Base-by-base conservation (phyloP, 1,140 invertebrate genomes). In the Drosophila ironensis region DNA sequence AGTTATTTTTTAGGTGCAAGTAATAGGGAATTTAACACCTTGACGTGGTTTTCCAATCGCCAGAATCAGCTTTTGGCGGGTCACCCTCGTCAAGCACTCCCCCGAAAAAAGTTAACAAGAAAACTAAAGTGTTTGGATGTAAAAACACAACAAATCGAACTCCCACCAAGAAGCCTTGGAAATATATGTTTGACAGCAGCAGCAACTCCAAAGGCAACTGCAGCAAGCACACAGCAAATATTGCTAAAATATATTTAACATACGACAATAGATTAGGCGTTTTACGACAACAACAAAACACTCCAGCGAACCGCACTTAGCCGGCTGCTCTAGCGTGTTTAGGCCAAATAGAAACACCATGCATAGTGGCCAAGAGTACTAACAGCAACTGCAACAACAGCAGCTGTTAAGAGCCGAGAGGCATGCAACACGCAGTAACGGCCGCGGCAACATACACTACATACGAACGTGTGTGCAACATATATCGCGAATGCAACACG, bases 231-330 rank as follows among this genome's bases (percentile, higher is more conserved):
- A 47, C 42, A 40, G 25, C 66, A 60, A 64, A 52, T 69, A 57
- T 77, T 68, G 50, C 48, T 63, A 54, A 71, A 74, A 64, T 82
- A 72, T 66, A 61, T 50, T 60, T 53, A 68, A 64, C 60, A 57
- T 66, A 64, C 71, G 38, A 78, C 70, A 70, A 78, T 84, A 84
- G 69, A 78, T 66, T 69, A 20, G 40, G 17, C 48, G 53, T 54
- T 84, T 84, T 78, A 84, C 67, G 69, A 40, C 54, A 35, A 48
- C 11, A 17, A 38, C 25, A 5, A 27, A 48, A 24, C 42, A 41
- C 35, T 35, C 30, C 9, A 14, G 48, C 45, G 22, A 14, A 53
- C 11, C 24, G 11, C 42, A 38, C 30, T 45, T 44, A 42, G 61
- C 16, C 19, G 28, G 46, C 6, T 44, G 56, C 27, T 24, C 11